Percentiles rank a stretch among this genome's conserved stretches.
Evolutionary conservation across 2,113 vertebrate species (phyloP).

Genomic region (Carlito syrichta): DNA sequence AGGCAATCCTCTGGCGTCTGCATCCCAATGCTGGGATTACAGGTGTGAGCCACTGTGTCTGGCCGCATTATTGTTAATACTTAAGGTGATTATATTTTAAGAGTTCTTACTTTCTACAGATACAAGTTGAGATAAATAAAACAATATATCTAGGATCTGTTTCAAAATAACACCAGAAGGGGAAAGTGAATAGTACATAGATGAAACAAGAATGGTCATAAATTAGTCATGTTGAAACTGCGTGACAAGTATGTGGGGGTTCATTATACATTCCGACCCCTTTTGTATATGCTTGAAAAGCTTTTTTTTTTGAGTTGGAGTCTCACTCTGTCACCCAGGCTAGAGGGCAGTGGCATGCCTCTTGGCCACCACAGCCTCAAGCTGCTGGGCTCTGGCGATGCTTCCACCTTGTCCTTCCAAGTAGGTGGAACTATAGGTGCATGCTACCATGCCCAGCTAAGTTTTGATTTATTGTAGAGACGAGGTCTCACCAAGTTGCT

Average conservation of each 20-base stretch:
- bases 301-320: too few relatives aligned
- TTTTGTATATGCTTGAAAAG: neutral
- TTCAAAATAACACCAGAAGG: constrained; percentile 13
- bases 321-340: too few relatives aligned
- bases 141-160: neutral
- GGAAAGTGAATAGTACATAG: neutral
- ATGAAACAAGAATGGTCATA: neutral
- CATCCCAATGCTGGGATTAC: neutral
- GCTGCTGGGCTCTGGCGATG: too few relatives aligned
- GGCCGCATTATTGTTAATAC: neutral
- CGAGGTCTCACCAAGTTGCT: too few relatives aligned
- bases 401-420: too few relatives aligned
- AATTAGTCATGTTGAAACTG: constrained; percentile 30
- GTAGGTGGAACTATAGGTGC: too few relatives aligned
- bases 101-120: neutral
- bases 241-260: neutral
- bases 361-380: too few relatives aligned
- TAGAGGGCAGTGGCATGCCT: too few relatives aligned
- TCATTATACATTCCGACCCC: neutral
- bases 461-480: too few relatives aligned
- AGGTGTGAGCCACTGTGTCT: neutral
- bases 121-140: constrained; percentile 8
- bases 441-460: too few relatives aligned
- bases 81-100: neutral
- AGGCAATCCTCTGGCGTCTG: neutral